These are phyloP conservation scores for Eurystomus glaucurus DNA, from an alignment of 2,797 vertebrate species.

Conservation along the genomic window DNA sequence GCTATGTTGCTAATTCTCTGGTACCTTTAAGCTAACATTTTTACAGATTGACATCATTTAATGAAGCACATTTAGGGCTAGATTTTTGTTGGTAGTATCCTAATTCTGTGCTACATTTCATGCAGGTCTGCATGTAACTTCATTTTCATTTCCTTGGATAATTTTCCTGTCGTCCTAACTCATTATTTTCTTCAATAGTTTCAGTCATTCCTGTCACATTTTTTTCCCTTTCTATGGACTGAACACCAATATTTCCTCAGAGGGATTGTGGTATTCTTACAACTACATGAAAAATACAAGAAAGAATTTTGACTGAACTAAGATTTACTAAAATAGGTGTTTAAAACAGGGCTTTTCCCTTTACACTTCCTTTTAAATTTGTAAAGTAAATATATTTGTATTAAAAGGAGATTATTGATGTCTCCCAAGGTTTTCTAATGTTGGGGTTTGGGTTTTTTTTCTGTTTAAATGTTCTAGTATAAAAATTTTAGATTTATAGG, in stretches of 20 bases:
- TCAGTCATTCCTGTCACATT: neutral
- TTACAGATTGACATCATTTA: neutral
- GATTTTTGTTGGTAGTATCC: neutral
- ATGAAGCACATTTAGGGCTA: neutral
- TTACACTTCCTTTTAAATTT: neutral
- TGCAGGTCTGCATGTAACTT: neutral
- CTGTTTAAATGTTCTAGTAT: rapidly evolving
- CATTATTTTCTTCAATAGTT: neutral
- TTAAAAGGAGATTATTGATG: neutral
- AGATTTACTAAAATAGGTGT: neutral
- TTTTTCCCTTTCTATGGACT: neutral
- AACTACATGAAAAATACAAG: neutral
- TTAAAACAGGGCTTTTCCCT: rapidly evolving
- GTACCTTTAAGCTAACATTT: neutral
- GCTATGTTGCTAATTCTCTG: neutral
- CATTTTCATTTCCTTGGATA: neutral
- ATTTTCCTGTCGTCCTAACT: neutral
- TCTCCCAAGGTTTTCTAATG: neutral
- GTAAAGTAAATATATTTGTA: neutral
- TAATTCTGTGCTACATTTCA: neutral
- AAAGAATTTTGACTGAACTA: neutral
- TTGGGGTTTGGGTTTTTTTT: neutral
- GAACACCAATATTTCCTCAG: neutral
- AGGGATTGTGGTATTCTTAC: neutral
- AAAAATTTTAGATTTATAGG: neutral